Conservation (phyloP, 2,888 invertebrate genomes). For the Galeruca laticollis region DNA sequence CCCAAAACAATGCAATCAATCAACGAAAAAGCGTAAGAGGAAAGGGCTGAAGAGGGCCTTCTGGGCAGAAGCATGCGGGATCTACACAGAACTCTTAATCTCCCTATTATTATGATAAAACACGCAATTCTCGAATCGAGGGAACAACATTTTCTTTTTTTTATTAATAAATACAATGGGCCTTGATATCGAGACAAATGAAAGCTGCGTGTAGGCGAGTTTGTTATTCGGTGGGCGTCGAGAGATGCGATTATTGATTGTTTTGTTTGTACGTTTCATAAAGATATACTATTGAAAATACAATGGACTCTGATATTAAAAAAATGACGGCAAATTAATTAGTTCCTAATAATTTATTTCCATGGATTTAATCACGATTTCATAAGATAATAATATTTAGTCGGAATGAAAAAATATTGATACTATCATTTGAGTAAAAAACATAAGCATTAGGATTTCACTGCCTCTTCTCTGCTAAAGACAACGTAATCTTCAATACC, state of each 20-base stretch:
- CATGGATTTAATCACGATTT: background rate
- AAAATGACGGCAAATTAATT: background rate
- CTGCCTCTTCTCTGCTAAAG: no score
- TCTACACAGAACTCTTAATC: slow-evolving; percentile 36
- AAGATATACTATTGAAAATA: slow-evolving; percentile 7
- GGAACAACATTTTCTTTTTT: slow-evolving; percentile 57
- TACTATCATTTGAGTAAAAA: no score
- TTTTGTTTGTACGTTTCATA: slow-evolving; percentile 39
- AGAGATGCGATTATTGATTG: slow-evolving; percentile 45
- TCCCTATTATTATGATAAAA: slow-evolving; percentile 50
- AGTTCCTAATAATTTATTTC: background rate
- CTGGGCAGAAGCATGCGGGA: slow-evolving; percentile 46
- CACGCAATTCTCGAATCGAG: slow-evolving; percentile 63
- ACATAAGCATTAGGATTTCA: no score
- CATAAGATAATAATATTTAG: background rate
- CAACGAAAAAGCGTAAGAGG: slow-evolving; percentile 42
- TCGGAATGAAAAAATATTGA: no score
- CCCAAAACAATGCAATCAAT: slow-evolving; percentile 53
- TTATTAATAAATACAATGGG: slow-evolving; percentile 61
- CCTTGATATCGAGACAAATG: slow-evolving; percentile 61
- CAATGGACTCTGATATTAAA: background rate
- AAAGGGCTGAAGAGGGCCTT: slow-evolving; percentile 47
- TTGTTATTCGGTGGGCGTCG: slow-evolving; percentile 61
- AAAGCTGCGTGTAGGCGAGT: slow-evolving; percentile 59
- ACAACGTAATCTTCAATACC: no score